Evolutionary conservation across 1,140 invertebrate species (phyloP).

Genomic region (Drosophila orosa): DNA sequence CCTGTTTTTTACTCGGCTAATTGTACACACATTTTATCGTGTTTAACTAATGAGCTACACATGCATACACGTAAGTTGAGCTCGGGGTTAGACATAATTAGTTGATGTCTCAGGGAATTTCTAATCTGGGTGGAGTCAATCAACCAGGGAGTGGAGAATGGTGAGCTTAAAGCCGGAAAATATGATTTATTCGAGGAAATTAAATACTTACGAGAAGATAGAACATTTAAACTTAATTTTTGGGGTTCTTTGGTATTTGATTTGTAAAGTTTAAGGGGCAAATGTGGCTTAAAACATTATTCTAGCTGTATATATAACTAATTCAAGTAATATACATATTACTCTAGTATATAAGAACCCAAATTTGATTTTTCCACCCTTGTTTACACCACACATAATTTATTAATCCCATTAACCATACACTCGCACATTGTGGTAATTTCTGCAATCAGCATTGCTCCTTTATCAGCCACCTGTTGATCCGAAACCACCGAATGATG

Average conservation of each 20-base stretch:
- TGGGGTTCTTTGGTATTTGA: neutral
- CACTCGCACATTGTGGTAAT: neutral
- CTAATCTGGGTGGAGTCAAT: neutral
- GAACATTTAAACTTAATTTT: neutral
- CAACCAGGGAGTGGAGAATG: neutral
- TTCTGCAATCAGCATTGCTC: conserved; percentile 2
- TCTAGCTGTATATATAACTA: too few species aligned
- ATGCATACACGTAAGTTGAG: conserved; percentile 25
- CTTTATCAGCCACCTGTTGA: conserved; percentile 31
- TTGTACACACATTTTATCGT: conserved; percentile 57
- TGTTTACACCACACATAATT: neutral
- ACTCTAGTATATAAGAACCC: neutral
- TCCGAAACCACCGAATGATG: conserved; percentile 13
- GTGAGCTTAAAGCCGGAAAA: neutral
- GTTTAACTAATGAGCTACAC: conserved; percentile 54
- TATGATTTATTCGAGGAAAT: neutral
- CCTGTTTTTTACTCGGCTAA: conserved; percentile 43
- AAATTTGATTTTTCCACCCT: neutral
- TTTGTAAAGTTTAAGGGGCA: neutral
- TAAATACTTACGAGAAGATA: neutral
- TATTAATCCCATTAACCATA: neutral
- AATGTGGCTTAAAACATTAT: too few species aligned
- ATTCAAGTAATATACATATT: neutral
- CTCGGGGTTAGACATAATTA: conserved; percentile 29
- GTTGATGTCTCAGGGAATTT: neutral